Base-by-base conservation (phyloP, 2,888 invertebrate species). In the Agrotis exclamationis region DNA sequence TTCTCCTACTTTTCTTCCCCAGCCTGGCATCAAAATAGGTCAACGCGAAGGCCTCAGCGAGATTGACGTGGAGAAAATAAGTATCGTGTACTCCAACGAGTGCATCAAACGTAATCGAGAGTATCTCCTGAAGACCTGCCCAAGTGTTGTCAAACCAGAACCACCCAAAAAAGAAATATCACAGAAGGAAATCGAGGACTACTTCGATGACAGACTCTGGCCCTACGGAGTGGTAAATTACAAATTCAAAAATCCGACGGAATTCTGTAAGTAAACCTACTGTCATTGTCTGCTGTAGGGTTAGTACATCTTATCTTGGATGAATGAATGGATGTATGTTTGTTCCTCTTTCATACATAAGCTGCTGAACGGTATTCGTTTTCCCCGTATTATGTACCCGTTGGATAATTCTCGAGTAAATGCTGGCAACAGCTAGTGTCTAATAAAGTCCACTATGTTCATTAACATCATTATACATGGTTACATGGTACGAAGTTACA, bases 41-140 rank as follows among this genome's bases (percentile, higher is more conserved):
- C 96, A 96, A 86, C 92, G 96, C 5, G 92, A 94, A 65, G 93
- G 89, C 0, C 85, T 96, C 0, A 96, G 96, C 65, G 91, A 92
- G 79, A 83, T 88, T 20, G 96, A 96, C 72, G 77, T 93, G 0
- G 91, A 93, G 77, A 96, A 95, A 85, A 87, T 96, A 3, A 80
- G 87, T 33, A 76, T 89, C n/a, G 79, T 94, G 39, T 96, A 90
- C 68, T 90, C 93, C 3, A 80, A 78, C 2, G 94, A 95, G 80
- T 96, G 96, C 71, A 84, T 91, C 1, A 85, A 91, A 24, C 90
- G 96, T 0, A 95, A 95, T 72, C 88, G 87, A 51, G 89, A 94
- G 2, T 96, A 95, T 63, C 90, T 95, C 0, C 22, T 90, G 6
- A 92, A 91, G 67, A 96, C 95, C 3, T 96, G 96, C 50, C 94